Conservation (phyloP, 1,140 invertebrate species). For the Drosophila arawakana region DNA sequence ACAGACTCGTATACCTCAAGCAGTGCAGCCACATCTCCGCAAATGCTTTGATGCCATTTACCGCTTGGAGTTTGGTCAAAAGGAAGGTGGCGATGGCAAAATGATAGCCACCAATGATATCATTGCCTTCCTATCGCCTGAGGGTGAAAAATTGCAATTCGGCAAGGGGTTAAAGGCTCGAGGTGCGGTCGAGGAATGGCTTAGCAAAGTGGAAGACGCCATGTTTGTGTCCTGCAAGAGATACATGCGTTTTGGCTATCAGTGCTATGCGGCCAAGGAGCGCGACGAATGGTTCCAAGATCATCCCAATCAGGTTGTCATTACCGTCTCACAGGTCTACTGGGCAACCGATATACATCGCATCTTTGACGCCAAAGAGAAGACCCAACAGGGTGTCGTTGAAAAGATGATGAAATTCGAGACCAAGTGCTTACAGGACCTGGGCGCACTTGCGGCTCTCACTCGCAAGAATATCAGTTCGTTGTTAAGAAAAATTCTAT, state of each 20-base stretch:
- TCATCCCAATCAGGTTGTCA: conserved; percentile 86
- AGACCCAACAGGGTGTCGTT: conserved; percentile 74
- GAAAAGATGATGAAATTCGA: conserved; percentile 89
- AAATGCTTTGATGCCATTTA: conserved; percentile 96
- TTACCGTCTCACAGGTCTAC: conserved; percentile 94
- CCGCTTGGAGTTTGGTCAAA: conserved; percentile 90
- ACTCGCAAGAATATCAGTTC: conserved; percentile 89
- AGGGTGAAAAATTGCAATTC: conserved; percentile 91
- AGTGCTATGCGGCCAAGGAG: conserved; percentile 78
- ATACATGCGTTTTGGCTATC: conserved; percentile 89
- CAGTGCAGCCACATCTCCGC: conserved; percentile 94
- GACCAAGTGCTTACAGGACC: conserved; percentile 88
- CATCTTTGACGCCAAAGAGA: conserved; percentile 87
- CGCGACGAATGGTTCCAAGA: conserved; percentile 84
- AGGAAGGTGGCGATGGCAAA: conserved; percentile 82
- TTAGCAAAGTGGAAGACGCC: conserved; percentile 93
- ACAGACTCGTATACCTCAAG: conserved; percentile 93
- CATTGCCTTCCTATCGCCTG: conserved; percentile 93
- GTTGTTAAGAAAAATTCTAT: conserved; percentile 90
- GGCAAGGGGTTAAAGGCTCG: conserved; percentile 93
- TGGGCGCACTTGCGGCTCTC: conserved; percentile 91
- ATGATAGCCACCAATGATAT: conserved; percentile 90
- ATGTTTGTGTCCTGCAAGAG: conserved; percentile 92
- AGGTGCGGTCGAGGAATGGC: conserved; percentile 95
- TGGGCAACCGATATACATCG: conserved; percentile 92